A percentile compares a stretch with the other conserved stretches of the same genome.
Evolutionary conservation across 35 echinoderm and acorn worm genomes (phyloP).

Genomic region (Holothuria glaberrima): DNA sequence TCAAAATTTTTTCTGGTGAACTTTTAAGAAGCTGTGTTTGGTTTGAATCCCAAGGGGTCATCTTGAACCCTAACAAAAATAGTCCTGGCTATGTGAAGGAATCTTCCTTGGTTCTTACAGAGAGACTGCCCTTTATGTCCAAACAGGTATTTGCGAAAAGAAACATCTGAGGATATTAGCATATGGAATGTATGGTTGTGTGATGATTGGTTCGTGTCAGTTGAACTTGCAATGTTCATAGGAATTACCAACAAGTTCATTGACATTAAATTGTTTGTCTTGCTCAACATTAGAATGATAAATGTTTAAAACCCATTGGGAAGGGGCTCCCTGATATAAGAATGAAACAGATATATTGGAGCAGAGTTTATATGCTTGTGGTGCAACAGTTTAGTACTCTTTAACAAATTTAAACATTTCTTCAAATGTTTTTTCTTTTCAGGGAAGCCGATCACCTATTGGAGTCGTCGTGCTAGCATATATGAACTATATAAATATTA

Average conservation of each 20-base stretch:
- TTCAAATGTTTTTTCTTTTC: not conserved
- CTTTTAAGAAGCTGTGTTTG: not conserved
- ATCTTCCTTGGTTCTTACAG: not conserved
- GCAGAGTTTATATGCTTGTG: not conserved
- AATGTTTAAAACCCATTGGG: no score
- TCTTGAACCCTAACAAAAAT: constrained; percentile 10
- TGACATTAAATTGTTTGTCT: no score
- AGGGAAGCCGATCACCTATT: constrained; percentile 86
- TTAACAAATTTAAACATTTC: not conserved
- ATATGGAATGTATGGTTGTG: no score
- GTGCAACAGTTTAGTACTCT: not conserved
- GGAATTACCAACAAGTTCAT: no score
- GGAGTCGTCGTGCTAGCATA: constrained; percentile 87
- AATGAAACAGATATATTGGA: not conserved
- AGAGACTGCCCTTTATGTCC: no score
- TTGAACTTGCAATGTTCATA: no score
- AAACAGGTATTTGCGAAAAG: no score
- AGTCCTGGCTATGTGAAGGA: constrained; percentile 24
- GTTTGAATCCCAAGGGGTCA: not conserved
- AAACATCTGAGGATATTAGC: no score
- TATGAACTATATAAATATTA: constrained; percentile 93
- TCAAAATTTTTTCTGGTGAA: not conserved
- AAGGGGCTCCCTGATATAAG: not conserved
- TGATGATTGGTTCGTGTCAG: no score
- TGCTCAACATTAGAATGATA: no score